Evolutionary conservation across 2,797 vertebrate species (phyloP).

Genomic region (Microctenopoma stevenorrisi): DNA sequence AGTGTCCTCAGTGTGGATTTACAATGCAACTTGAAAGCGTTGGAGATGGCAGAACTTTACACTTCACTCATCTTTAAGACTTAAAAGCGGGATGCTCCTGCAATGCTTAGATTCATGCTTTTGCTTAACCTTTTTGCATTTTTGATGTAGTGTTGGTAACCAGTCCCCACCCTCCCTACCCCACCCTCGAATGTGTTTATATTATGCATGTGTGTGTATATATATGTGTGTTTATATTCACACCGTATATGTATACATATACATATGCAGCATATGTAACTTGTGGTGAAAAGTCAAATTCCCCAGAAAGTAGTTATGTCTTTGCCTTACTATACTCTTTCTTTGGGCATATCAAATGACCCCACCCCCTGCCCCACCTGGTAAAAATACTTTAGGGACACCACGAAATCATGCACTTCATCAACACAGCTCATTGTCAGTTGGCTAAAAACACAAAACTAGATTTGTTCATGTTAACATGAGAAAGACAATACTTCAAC

Average conservation of each 20-base stretch:
- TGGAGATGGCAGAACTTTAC: constrained; percentile 64
- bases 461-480: constrained; percentile 26
- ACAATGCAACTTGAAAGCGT: constrained; percentile 70
- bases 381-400: constrained; percentile 38
- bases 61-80: constrained; percentile 65
- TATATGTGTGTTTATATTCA: constrained; percentile 88
- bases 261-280: constrained; percentile 86
- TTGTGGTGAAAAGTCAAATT: constrained; percentile 79
- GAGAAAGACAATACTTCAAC: constrained; percentile 52
- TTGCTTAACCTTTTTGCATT: constrained; percentile 75
- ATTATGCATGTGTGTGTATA: constrained; percentile 89
- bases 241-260: constrained; percentile 87
- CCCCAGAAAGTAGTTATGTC: constrained; percentile 80
- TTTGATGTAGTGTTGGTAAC: constrained; percentile 85
- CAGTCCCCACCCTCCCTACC: constrained; percentile 59
- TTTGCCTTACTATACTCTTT: constrained; percentile 83
- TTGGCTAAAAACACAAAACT: constrained; percentile 38
- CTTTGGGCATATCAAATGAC: constrained; percentile 74
- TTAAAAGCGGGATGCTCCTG: constrained; percentile 69
- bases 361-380: constrained; percentile 22
- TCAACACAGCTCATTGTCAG: constrained; percentile 38
- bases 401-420: constrained; percentile 55
- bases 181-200: constrained; percentile 85
- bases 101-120: constrained; percentile 79
- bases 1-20: constrained; percentile 83